A percentile compares a stretch with the other conserved stretches of the same genome.
Evolutionary conservation across 2,113 vertebrate species (phyloP).

Genomic region (Xiphorhynchus elegans): DNA sequence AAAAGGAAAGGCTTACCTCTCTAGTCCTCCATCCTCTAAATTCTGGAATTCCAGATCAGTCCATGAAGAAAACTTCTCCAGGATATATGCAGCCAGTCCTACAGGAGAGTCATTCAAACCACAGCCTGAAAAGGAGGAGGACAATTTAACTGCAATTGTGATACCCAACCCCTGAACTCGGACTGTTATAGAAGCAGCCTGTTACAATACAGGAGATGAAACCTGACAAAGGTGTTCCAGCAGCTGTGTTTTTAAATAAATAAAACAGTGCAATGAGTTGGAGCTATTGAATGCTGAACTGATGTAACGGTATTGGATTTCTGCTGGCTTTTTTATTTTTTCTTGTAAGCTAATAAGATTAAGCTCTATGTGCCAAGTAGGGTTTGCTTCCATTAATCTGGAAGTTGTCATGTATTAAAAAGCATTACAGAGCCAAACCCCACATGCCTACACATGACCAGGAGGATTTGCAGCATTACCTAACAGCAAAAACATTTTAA

Average conservation of each 20-base stretch:
- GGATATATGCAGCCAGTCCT: slow-evolving; percentile 80
- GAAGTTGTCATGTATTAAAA: slow-evolving; percentile 28
- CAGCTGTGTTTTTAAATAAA: neutral
- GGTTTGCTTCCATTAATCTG: slow-evolving; percentile 39
- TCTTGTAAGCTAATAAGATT: slow-evolving; percentile 8
- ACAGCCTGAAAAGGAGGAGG: slow-evolving; percentile 61
- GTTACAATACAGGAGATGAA: neutral
- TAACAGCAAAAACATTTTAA: slow-evolving; percentile 12
- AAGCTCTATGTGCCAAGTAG: slow-evolving; percentile 31
- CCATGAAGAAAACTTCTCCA: slow-evolving; percentile 82
- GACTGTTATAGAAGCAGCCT: neutral
- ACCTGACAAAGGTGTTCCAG: neutral
- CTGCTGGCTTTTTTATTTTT: neutral
- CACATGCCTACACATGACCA: neutral
- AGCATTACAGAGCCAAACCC: slow-evolving; percentile 12
- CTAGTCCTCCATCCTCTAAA: slow-evolving; percentile 78
- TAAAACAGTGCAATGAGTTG: neutral
- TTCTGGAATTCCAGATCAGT: slow-evolving; percentile 62
- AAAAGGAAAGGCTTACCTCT: slow-evolving; percentile 51
- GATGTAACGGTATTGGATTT: slow-evolving; percentile 10
- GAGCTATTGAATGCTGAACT: neutral
- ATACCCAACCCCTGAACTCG: neutral
- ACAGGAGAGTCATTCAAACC: slow-evolving; percentile 78
- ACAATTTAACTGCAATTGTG: neutral
- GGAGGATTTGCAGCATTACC: slow-evolving; percentile 1